Conservation (phyloP, 2,888 invertebrate genomes). For the Conistra vaccinii region DNA sequence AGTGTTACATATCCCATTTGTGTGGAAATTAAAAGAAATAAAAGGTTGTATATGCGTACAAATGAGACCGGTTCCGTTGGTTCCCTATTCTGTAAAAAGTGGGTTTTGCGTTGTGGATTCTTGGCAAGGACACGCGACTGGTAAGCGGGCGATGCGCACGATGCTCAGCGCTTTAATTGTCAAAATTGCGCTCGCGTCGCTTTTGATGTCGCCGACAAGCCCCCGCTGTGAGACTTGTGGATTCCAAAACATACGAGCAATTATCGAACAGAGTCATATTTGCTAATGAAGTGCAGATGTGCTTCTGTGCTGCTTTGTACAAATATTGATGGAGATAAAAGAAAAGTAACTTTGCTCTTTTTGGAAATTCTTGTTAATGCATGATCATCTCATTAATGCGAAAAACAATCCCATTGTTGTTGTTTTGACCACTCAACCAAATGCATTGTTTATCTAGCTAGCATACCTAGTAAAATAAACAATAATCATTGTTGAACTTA, state of each 20-base stretch:
- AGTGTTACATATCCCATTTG: conserved; percentile 53
- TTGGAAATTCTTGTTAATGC: background rate
- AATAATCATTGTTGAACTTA: background rate
- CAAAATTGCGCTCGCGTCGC: conserved; percentile 83
- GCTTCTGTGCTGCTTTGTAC: conserved; percentile 28
- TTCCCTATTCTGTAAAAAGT: conserved; percentile 76
- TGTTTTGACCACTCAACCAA: background rate
- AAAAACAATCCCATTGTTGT: background rate
- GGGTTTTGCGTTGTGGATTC: conserved; percentile 82
- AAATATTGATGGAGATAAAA: conserved; percentile 4
- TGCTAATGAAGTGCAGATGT: conserved; percentile 59
- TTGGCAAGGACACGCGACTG: conserved; percentile 85
- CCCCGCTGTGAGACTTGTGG: conserved; percentile 56
- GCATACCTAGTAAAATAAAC: background rate
- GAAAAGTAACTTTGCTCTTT: conserved; percentile 1
- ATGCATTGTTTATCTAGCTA: background rate
- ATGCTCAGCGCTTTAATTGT: conserved; percentile 89
- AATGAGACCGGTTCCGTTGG: conserved; percentile 83
- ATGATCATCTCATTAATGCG: background rate
- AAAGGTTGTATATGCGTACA: conserved; percentile 73
- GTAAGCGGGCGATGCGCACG: conserved; percentile 81
- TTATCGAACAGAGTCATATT: conserved; percentile 59
- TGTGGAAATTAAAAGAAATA: conserved; percentile 69
- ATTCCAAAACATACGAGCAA: conserved; percentile 58
- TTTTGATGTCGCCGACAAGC: conserved; percentile 83